Conservation (phyloP, 2,113 vertebrate species). For the Bettongia penicillata region DNA sequence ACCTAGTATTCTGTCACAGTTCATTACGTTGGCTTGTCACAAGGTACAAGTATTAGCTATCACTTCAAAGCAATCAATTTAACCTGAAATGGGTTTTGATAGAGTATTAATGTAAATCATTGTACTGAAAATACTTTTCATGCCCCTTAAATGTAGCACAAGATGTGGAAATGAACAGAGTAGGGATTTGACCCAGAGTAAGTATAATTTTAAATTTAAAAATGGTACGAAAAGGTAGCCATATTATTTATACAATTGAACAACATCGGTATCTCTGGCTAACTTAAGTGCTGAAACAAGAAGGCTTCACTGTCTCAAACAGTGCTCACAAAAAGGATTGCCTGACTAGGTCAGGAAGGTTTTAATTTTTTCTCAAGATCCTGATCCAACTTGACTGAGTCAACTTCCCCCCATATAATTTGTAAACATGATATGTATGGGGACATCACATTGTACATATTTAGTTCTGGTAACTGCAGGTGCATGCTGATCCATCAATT, state of each 20-base stretch:
- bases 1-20: constrained; percentile 67
- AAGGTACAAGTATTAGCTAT: constrained; percentile 55
- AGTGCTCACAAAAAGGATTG: constrained; percentile 16
- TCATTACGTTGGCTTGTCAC: constrained; percentile 75
- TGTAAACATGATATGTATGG: neutral
- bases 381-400: neutral
- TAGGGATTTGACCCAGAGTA: neutral
- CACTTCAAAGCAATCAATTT: constrained; percentile 76
- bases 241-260: constrained; percentile 33
- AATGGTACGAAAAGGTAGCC: neutral
- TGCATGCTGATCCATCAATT: constrained; percentile 27
- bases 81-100: constrained; percentile 69
- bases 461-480: constrained; percentile 21
- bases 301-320: neutral
- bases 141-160: neutral
- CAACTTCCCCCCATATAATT: constrained; percentile 14
- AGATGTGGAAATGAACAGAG: neutral
- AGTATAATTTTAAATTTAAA: constrained; percentile 6
- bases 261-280: neutral
- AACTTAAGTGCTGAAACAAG: neutral
- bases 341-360: neutral
- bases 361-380: constrained; percentile 15
- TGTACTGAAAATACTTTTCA: neutral
- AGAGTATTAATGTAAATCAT: constrained; percentile 10
- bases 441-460: constrained; percentile 9